A percentile compares a stretch with the other conserved stretches of the same genome.
Conservation (phyloP, 2,113 vertebrate genomes). For the Peromyscus leucopus region DNA sequence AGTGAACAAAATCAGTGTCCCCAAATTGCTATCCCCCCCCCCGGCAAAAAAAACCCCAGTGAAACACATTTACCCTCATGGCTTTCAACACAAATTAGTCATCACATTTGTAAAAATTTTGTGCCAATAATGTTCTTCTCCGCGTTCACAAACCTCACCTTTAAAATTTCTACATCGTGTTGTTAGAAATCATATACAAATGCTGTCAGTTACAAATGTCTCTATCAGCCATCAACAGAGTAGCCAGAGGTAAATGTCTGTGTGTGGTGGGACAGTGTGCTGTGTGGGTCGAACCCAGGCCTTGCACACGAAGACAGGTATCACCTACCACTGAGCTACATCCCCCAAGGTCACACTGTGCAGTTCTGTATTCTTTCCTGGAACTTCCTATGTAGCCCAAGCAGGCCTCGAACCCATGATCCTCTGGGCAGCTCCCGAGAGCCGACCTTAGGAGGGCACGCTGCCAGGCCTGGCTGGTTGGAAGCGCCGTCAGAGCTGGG, state of each 20-base stretch:
- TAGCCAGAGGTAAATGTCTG: too few species aligned
- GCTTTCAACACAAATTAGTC: constrained; percentile 1
- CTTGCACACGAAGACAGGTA: background rate
- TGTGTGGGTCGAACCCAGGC: background rate
- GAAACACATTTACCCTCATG: background rate
- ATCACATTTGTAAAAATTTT: constrained; percentile 1
- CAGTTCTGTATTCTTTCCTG: background rate
- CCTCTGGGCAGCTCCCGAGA: background rate
- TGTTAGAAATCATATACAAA: background rate
- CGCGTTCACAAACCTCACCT: background rate
- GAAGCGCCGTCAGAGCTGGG: background rate
- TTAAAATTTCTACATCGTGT: background rate
- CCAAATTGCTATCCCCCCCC: background rate
- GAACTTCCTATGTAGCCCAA: background rate
- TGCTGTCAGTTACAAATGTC: background rate
- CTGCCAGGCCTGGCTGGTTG: background rate
- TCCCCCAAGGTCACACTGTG: background rate
- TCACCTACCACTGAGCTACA: background rate
- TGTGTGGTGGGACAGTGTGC: too few species aligned
- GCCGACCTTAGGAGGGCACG: too few species aligned
- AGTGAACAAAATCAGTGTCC: background rate
- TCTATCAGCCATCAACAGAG: background rate
- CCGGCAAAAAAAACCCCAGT: background rate
- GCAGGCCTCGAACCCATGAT: background rate
- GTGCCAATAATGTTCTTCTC: constrained; percentile 7